Conservation (phyloP, 2,113 vertebrate genomes). For the Coreoperca whiteheadi region DNA sequence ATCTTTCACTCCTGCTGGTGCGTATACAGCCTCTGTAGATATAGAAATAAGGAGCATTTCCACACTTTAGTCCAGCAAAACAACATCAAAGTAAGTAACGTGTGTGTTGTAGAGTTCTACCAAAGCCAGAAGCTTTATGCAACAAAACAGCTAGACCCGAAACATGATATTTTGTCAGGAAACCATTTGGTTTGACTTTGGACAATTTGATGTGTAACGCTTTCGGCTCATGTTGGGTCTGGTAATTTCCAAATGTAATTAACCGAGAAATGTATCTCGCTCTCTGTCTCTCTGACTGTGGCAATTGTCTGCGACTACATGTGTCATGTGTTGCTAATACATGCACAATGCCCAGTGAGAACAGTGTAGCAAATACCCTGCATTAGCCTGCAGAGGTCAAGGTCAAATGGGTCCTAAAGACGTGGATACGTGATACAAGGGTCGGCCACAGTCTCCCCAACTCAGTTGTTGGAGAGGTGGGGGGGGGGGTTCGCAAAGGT, state of each 20-base stretch:
- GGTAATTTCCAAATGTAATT: neutral
- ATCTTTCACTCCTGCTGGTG: conserved; percentile 26
- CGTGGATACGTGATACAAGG: neutral
- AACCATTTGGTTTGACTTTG: neutral
- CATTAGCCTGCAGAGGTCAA: neutral
- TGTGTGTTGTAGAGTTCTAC: neutral
- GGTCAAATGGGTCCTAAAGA: neutral
- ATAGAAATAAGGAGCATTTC: neutral
- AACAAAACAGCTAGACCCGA: neutral
- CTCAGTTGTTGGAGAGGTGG: too few species aligned
- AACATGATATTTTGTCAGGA: neutral
- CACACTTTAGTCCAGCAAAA: neutral
- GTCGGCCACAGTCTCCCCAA: too few species aligned
- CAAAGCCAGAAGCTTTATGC: neutral
- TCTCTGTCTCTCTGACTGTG: neutral
- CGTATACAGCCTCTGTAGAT: neutral
- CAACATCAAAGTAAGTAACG: neutral
- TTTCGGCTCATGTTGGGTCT: neutral
- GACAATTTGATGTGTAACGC: neutral
- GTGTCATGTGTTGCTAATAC: neutral
- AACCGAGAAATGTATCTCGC: neutral
- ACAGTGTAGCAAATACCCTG: neutral
- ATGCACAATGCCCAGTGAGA: too few species aligned
- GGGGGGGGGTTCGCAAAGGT: too few species aligned
- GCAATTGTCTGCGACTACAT: neutral